Conservation (phyloP, 2,888 invertebrate species). For the Germaria angustata region DNA sequence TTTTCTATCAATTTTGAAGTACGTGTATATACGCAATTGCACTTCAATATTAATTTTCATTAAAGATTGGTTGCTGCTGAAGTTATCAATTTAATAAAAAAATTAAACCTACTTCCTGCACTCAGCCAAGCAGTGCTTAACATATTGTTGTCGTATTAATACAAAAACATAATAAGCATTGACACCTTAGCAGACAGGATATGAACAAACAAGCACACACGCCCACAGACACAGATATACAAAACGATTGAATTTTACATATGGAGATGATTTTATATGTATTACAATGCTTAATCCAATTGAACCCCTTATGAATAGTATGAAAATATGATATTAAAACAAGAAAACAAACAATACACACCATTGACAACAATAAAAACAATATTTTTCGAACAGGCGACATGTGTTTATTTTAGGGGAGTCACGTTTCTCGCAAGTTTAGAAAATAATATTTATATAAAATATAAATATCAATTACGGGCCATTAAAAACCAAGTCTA, state of each 20-base stretch:
- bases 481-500: too few species aligned
- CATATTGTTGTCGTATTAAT: constrained; percentile 15
- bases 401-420: neutral
- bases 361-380: constrained; percentile 10
- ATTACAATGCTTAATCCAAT: constrained; percentile 52
- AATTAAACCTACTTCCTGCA: neutral
- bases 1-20: too few species aligned
- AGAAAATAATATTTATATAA: neutral
- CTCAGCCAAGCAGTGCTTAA: neutral
- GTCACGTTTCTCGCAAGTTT: neutral
- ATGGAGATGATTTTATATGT: constrained; percentile 44
- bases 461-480: too few species aligned
- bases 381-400: constrained; percentile 8
- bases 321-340: constrained; percentile 32
- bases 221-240: neutral
- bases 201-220: neutral
- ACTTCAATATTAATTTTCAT: constrained; percentile 7
- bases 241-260: neutral
- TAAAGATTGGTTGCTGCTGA: too few species aligned
- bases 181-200: constrained; percentile 46
- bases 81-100: constrained; percentile 38
- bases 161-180: constrained; percentile 9
- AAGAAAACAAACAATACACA: constrained; percentile 21
- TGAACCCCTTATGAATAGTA: constrained; percentile 46
- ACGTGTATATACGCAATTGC: constrained; percentile 43